Percentiles rank a stretch among this genome's conserved stretches.
phyloP scores from a whole-genome alignment of 2,797 vertebrate genomes.

The Rousettus madagascariensis region DNA sequence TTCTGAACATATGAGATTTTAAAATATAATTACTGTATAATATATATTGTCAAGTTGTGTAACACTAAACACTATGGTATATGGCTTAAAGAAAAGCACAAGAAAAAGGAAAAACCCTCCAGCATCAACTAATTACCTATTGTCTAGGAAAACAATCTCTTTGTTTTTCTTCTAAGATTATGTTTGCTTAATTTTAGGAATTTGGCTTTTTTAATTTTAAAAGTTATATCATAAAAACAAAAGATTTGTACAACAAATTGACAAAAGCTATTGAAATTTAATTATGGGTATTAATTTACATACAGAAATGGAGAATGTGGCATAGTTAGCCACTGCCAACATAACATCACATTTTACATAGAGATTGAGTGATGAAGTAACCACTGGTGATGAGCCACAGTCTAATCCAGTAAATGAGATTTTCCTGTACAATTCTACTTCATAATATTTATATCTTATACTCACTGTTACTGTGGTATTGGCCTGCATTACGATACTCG shows the following conservation, averaged over 20 bases:
- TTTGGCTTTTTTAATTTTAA: neutral
- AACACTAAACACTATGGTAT: neutral
- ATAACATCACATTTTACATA: neutral
- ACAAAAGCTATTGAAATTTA: neutral
- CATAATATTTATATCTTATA: neutral
- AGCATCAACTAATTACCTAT: neutral
- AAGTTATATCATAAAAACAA: neutral
- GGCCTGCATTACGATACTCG: conserved; percentile 63
- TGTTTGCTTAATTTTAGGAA: neutral
- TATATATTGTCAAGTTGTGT: neutral
- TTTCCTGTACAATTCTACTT: neutral
- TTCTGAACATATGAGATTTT: neutral
- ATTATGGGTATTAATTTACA: neutral
- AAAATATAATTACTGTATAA: neutral
- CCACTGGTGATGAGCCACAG: neutral
- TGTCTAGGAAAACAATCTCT: neutral
- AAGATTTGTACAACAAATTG: neutral
- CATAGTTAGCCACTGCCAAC: neutral
- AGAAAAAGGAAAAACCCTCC: neutral
- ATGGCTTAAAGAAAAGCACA: neutral
- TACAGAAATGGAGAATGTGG: neutral
- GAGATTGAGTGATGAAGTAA: neutral
- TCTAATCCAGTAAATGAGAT: neutral
- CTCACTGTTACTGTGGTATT: conserved; percentile 75
- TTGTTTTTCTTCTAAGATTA: neutral